phyloP scores from a whole-genome alignment of 2,797 vertebrate species.

The Xenopus petersii region DNA sequence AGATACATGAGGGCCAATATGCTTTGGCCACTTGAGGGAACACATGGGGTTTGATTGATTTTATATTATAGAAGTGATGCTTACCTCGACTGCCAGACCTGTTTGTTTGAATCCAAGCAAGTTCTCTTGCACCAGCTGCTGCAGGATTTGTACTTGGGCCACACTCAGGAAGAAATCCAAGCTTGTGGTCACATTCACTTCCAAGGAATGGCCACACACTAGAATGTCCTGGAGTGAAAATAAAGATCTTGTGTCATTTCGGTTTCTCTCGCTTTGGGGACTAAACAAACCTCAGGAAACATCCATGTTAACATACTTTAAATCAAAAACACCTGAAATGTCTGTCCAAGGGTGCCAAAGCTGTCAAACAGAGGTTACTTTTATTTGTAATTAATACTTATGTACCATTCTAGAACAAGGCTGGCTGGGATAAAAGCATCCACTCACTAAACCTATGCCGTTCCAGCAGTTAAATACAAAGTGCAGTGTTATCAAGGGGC shows the following conservation, averaged over 20 bases:
- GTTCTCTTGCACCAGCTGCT: slow-evolving; percentile 85
- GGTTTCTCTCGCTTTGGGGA: slow-evolving; percentile 31
- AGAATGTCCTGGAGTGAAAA: slow-evolving; percentile 82
- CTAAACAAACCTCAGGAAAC: slow-evolving; percentile 42
- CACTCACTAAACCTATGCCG: no score
- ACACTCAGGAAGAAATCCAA: slow-evolving; percentile 93
- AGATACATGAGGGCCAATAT: no score
- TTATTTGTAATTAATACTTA: slow-evolving; percentile 40
- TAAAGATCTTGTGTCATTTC: slow-evolving; percentile 47
- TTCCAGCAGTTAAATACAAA: no score
- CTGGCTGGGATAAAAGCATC: slow-evolving; percentile 28
- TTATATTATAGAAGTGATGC: neutral
- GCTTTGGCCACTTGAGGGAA: no score
- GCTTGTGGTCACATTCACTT: slow-evolving; percentile 93
- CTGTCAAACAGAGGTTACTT: slow-evolving; percentile 34
- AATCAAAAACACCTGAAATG: slow-evolving; percentile 39
- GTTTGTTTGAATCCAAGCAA: slow-evolving; percentile 71
- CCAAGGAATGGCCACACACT: slow-evolving; percentile 97
- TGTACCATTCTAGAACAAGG: slow-evolving; percentile 13
- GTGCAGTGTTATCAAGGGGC: no score
- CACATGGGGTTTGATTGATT: no score
- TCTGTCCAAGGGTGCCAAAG: slow-evolving; percentile 26
- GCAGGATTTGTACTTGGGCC: slow-evolving; percentile 90
- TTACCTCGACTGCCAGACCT: slow-evolving; percentile 77
- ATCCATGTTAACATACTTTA: slow-evolving; percentile 39